These are phyloP conservation scores for Lysandra coridon DNA, from an alignment of 2,888 invertebrate genomes.

Conservation along the genomic window DNA sequence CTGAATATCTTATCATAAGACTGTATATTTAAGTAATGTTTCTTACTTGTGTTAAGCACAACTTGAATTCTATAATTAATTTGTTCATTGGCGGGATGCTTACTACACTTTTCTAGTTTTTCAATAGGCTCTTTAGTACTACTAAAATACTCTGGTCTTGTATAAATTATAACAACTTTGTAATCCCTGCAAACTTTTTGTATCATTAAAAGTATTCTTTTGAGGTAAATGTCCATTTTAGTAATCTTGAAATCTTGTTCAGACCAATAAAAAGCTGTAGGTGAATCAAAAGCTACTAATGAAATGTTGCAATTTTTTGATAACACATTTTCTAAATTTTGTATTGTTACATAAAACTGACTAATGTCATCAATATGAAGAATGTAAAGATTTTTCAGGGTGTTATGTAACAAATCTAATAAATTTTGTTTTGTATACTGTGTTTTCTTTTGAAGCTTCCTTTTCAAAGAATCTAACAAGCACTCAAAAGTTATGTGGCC, in stretches of 20 bases:
- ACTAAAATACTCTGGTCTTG: conserved; percentile 74
- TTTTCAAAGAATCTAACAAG: conserved; percentile 47
- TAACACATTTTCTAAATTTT: conserved; percentile 67
- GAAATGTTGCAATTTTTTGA: conserved; percentile 60
- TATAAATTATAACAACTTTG: conserved; percentile 75
- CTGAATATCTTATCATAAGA: conserved; percentile 44
- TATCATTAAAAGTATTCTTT: conserved; percentile 62
- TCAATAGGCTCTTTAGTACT: conserved; percentile 59
- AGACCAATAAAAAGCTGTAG: conserved; percentile 78
- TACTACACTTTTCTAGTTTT: conserved; percentile 49
- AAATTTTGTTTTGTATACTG: conserved; percentile 28
- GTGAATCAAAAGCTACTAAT: conserved; percentile 65
- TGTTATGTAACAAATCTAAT: conserved; percentile 43
- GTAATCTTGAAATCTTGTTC: conserved; percentile 69
- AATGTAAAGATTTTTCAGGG: conserved; percentile 54
- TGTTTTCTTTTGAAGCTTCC: conserved; percentile 42
- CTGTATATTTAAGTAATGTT: conserved; percentile 46
- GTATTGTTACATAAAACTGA: conserved; percentile 66
- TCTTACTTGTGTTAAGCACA: conserved; percentile 39
- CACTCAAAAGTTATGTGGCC: conserved; percentile 60
- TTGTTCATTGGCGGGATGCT: conserved; percentile 50
- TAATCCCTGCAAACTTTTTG: conserved; percentile 71
- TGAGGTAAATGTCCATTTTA: conserved; percentile 76
- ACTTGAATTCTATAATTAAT: conserved; percentile 66
- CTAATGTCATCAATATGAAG: conserved; percentile 65